Evolutionary conservation across 2,797 vertebrate genomes (phyloP).

Genomic region (Epinephelus coioides): DNA sequence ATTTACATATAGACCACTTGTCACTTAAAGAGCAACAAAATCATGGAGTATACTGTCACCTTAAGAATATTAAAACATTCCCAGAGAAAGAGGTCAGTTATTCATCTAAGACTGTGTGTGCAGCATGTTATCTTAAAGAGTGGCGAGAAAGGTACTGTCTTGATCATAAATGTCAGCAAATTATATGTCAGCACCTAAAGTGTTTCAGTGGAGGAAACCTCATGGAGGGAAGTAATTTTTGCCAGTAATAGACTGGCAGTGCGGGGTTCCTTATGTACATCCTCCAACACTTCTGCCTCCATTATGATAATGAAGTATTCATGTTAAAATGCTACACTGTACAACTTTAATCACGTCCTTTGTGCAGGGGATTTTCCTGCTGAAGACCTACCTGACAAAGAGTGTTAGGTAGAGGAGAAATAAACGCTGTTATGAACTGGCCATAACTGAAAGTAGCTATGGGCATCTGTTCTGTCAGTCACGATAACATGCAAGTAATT

Average conservation of each 20-base stretch:
- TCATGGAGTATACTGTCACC: background rate
- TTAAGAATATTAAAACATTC: background rate
- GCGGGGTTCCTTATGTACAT: background rate
- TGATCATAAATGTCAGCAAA: background rate
- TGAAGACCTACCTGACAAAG: background rate
- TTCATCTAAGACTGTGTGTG: background rate
- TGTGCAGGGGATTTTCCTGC: background rate
- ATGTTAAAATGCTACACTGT: background rate
- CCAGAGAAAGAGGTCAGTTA: background rate
- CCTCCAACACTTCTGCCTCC: background rate
- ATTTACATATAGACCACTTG: background rate
- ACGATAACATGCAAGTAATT: background rate
- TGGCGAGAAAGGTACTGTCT: background rate
- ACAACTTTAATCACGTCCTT: background rate
- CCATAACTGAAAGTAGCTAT: background rate
- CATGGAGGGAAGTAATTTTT: background rate
- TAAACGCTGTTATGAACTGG: background rate
- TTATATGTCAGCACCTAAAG: background rate
- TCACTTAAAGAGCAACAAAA: background rate
- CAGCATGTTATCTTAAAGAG: background rate
- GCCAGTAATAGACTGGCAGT: background rate
- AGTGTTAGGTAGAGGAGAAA: background rate
- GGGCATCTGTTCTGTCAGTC: background rate
- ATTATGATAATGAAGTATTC: background rate
- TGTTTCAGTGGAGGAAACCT: background rate